Base-by-base conservation (phyloP, 2,797 vertebrate genomes). In the Crenichthys baileyi region DNA sequence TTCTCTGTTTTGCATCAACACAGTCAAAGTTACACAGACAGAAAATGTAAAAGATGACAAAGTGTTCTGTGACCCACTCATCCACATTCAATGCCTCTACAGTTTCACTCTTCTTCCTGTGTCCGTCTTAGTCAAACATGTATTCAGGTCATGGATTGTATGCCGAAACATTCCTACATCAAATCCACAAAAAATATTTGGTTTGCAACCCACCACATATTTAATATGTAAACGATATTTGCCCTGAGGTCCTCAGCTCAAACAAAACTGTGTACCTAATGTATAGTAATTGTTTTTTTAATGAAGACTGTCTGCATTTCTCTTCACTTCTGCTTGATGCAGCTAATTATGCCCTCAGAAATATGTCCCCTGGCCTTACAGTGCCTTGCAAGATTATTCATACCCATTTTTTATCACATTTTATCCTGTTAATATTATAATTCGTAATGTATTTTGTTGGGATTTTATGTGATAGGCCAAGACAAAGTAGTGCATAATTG, bases 191-290 rank as follows among this genome's bases (percentile, higher is more conserved):
- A 44, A 68, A 11, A 41, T 44, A 68, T 44, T 68, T 24, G 11
- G 22, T n/a, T 68, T 44, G 22, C 20, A 44, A 13, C 11, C 39
- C 9, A 44, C 20, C 11, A 24, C 20, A 24, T 20, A 22, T 9
- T 22, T 44, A 11, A 41, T 24, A 39, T 4, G 11, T 67, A 39
- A 41, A 41, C 3, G 22, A 67, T 41, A 13, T 68, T 24, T 44
- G 22, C 39, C 29, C 22, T 11, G 4, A 68, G 20, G 18, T 39
- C 31, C 31, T 39, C 3, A 1, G 26, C 70, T 36, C 24, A 31
- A 51, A 51, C 46, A 36, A 44, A 20, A 12, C 76, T 63, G 16
- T 51, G 29, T 86, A 90, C 84, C 90, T 74, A 82, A 74, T 78
- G 44, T 71, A 80, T 48, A 26, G 4, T 51, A 12, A 63, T 20